These are phyloP conservation scores for Drosophila auraria DNA, from an alignment of 1,140 invertebrate genomes.

Conservation along the genomic window DNA sequence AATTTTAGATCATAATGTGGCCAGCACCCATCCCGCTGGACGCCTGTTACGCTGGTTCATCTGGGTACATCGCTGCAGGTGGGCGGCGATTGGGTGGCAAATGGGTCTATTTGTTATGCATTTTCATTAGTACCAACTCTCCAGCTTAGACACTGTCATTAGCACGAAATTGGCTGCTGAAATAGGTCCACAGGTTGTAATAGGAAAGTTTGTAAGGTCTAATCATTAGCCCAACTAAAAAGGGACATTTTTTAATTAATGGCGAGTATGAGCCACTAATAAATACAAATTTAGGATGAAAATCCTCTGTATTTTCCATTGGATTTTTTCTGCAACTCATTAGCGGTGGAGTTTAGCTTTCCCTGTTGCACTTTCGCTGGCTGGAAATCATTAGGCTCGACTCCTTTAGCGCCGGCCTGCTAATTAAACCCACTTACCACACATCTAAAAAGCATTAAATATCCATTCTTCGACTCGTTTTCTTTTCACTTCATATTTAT, in stretches of 20 bases:
- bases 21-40: constrained; percentile 24
- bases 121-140: constrained; percentile 70
- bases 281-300: background rate
- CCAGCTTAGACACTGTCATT: constrained; percentile 63
- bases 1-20: constrained; percentile 82
- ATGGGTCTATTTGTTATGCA: constrained; percentile 75
- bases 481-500: constrained; percentile 68
- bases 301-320: background rate
- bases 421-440: constrained; percentile 28
- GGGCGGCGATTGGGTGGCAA: constrained; percentile 36
- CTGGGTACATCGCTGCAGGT: constrained; percentile 33
- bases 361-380: constrained; percentile 16
- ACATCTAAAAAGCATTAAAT: constrained; percentile 30
- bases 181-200: constrained; percentile 14
- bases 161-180: constrained; percentile 27
- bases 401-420: constrained; percentile 27
- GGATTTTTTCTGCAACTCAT: constrained; percentile 20
- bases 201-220: background rate
- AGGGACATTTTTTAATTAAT: background rate
- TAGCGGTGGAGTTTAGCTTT: constrained; percentile 23
- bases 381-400: constrained; percentile 9
- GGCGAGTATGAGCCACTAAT: background rate
- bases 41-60: constrained; percentile 44
- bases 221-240: background rate
- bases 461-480: constrained; percentile 19